These are phyloP conservation scores for Pocillopora damicornis DNA, from an alignment of 64 coral and sea anemone genomes.

Conservation along the genomic window DNA sequence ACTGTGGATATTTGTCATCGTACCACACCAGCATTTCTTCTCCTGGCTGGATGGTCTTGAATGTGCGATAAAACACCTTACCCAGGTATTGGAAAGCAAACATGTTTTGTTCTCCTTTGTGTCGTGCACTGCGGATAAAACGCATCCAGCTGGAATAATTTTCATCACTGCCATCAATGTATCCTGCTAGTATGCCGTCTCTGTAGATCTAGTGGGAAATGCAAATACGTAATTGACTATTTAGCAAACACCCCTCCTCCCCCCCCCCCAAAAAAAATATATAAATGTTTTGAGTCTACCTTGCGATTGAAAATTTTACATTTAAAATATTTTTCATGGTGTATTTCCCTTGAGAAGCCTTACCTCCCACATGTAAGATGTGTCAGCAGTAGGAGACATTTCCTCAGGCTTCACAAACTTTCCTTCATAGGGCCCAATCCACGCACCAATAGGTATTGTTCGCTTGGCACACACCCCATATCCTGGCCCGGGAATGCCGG, in stretches of 20 bases:
- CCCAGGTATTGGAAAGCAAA: constrained; percentile 60
- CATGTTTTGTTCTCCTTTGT: constrained; percentile 58
- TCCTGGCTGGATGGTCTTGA: constrained; percentile 44
- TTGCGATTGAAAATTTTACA: too few species aligned
- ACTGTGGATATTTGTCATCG: constrained; percentile 49
- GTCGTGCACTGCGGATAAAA: constrained; percentile 38
- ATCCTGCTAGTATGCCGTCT: constrained; percentile 39
- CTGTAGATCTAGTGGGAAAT: constrained; percentile 34
- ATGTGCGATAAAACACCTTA: constrained; percentile 54
- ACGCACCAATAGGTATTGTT: constrained; percentile 55
- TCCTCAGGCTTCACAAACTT: constrained; percentile 46
- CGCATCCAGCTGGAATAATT: constrained; percentile 65
- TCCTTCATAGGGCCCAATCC: constrained; percentile 82
- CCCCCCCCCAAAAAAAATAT: too few species aligned
- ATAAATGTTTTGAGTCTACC: not conserved
- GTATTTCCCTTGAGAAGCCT: too few species aligned
- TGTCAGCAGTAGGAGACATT: constrained; percentile 32
- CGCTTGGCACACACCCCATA: constrained; percentile 59
- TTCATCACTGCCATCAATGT: constrained; percentile 51
- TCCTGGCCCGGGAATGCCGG: constrained; percentile 49
- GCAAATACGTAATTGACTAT: not conserved
- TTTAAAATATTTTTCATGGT: not conserved
- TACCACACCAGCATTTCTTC: constrained; percentile 69
- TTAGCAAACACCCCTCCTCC: too few species aligned
- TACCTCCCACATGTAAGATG: constrained; percentile 86